Evolutionary conservation across 2,888 invertebrate genomes (phyloP).

Genomic region (Megaustenia siamemsis): DNA sequence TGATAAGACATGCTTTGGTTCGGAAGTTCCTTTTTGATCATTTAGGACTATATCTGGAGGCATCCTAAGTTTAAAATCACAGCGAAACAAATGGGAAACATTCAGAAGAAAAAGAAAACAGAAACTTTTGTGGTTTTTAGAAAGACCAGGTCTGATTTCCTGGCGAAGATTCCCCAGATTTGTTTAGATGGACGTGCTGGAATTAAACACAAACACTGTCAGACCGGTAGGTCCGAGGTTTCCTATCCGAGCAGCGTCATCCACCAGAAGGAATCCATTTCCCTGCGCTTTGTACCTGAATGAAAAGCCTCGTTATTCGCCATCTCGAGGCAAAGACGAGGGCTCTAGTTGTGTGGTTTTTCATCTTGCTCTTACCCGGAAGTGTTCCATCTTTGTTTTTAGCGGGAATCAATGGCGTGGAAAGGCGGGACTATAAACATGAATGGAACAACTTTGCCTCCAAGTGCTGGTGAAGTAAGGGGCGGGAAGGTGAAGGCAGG

Average conservation of each 20-base stretch:
- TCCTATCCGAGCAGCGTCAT: conserved; percentile 31
- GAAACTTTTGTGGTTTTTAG: neutral
- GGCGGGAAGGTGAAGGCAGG: neutral
- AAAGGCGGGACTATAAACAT: neutral
- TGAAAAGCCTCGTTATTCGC: conserved; percentile 34
- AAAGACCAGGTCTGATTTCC: conserved; percentile 12
- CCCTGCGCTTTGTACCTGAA: neutral
- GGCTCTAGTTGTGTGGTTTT: neutral
- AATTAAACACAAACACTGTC: conserved; percentile 39
- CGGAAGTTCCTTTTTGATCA: too few relatives aligned
- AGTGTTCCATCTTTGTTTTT: conserved; percentile 33
- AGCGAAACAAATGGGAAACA: neutral
- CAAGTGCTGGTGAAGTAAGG: neutral
- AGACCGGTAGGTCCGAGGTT: conserved; percentile 21
- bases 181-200: conserved; percentile 12
- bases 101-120: neutral
- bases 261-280: conserved; percentile 40
- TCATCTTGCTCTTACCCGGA: neutral
- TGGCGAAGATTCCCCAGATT: neutral
- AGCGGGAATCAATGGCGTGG: conserved; percentile 2
- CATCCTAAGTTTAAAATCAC: neutral
- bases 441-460: neutral
- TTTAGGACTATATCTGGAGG: too few relatives aligned
- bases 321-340: neutral
- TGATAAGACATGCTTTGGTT: neutral